phyloP scores from a whole-genome alignment of 2,797 vertebrate species.

The Brachymystax lenok region DNA sequence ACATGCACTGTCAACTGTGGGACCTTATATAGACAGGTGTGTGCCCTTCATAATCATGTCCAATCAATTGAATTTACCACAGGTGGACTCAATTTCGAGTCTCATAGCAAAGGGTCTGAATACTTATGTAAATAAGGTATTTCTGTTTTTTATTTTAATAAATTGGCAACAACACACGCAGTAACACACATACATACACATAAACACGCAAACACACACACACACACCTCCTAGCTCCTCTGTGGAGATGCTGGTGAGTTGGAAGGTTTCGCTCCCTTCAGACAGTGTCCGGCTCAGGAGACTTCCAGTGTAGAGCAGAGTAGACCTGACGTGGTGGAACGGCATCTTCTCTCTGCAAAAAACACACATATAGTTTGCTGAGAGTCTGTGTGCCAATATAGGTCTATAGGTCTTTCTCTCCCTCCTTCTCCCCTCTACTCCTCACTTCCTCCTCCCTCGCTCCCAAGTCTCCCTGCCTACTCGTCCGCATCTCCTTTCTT shows the following conservation, averaged over 20 bases:
- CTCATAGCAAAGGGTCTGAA: too few species aligned
- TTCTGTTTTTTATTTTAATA: too few species aligned
- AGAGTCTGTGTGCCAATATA: slow-evolving; percentile 17
- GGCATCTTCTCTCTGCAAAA: slow-evolving; percentile 90
- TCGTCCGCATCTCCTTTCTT: background rate
- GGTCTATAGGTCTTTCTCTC: too few species aligned
- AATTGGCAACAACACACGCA: background rate
- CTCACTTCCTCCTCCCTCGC: too few species aligned
- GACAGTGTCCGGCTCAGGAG: slow-evolving; percentile 91
- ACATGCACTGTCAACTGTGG: too few species aligned
- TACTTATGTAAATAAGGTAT: too few species aligned
- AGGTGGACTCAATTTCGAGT: too few species aligned
- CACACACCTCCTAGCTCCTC: slow-evolving; percentile 91
- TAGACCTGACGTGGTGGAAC: slow-evolving; percentile 94
- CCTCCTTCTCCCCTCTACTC: too few species aligned
- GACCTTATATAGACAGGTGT: too few species aligned
- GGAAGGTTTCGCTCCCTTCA: slow-evolving; percentile 88
- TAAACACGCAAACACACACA: background rate
- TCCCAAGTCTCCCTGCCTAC: background rate
- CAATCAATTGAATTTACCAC: too few species aligned
- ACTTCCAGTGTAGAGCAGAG: slow-evolving; percentile 95
- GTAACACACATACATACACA: background rate
- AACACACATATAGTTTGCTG: background rate
- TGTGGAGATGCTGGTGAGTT: slow-evolving; percentile 91
- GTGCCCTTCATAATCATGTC: too few species aligned